Base-by-base conservation (phyloP, 1,140 invertebrate genomes). In the Camponotus pennsylvanicus region DNA sequence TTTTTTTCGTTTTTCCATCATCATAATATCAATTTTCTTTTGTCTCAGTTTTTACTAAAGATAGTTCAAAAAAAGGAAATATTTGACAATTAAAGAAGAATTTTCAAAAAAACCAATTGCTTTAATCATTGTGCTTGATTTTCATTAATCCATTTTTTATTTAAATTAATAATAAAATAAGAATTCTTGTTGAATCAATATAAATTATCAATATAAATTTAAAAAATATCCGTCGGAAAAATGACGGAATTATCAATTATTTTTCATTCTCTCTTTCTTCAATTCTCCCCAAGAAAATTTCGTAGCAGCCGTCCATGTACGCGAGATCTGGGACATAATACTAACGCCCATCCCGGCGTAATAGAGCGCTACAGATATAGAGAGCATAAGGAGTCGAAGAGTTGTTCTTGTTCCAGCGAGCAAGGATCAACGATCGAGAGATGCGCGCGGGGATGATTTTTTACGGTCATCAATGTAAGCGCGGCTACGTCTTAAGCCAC, bases 361-460 rank as follows among this genome's bases (percentile, higher is more conserved):
- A 70, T 57, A 55, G 49, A 79, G 45, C 64, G 63, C 4, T 34
- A 13, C 13, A 45, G 6, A 78, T 61, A 61, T 13, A 49, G 45
- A 37, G n/a, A 55, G 45, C 34, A 5, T 55, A 66, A 27, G 37
- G 63, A 69, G 18, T 27, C 66, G 42, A 37, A 21, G 61, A 63
- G 21, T 55, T 21, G 67, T 82, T 82, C 79, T 61, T 18, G 67
- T 73, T 82, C 37, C 27, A 80, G 21, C 79, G 79, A 67, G 15
- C 79, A 73, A 87, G 63, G 85, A 86, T 86, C 86, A 71, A 27
- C 34, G 86, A 86, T 86, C 69, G 55, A 34, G 4, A 63, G 63
- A 76, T 77, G 64, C 85, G 55, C 49, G 42, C 61, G 57, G 3
- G 3, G 40, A 8, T 2, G 27, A 11, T 61, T 84, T 76, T 78